Conservation (phyloP, 1,140 invertebrate genomes). For the Tetraneura akinire region DNA sequence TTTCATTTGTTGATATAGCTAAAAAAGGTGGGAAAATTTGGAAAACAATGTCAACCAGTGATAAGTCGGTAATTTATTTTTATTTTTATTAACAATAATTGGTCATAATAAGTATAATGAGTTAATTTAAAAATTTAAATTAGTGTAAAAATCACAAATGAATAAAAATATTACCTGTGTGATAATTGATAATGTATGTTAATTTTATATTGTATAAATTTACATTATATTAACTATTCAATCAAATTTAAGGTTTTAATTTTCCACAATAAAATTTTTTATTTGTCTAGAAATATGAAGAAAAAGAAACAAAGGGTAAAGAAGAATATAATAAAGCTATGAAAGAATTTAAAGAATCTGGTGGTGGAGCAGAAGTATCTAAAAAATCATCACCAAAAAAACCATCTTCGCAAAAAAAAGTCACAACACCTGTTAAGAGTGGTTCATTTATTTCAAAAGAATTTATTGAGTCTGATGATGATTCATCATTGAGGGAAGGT, state of each 20-base stretch:
- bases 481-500: slow-evolving; percentile 63
- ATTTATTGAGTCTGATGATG: slow-evolving; percentile 77
- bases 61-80: slow-evolving; percentile 72
- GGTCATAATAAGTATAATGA: too few relatives aligned
- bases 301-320: slow-evolving; percentile 78
- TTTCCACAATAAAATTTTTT: slow-evolving; percentile 39
- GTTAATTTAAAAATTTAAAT: too few relatives aligned
- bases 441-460: slow-evolving; percentile 85
- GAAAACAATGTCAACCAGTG: slow-evolving; percentile 75
- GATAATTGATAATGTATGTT: too few relatives aligned
- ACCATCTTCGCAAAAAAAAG: slow-evolving; percentile 59
- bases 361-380: slow-evolving; percentile 63
- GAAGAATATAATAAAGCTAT: slow-evolving; percentile 83
- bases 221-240: too few relatives aligned
- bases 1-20: slow-evolving; percentile 87
- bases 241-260: not conserved
- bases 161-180: too few relatives aligned
- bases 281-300: slow-evolving; percentile 79
- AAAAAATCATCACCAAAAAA: slow-evolving; percentile 62
- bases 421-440: slow-evolving; percentile 60
- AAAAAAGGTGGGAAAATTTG: slow-evolving; percentile 96
- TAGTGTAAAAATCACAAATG: too few relatives aligned
- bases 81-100: not conserved
- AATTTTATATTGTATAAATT: too few relatives aligned
- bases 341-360: slow-evolving; percentile 80